Conservation (phyloP, 2,797 vertebrate species). For the Parotocinclus haroldoi region DNA sequence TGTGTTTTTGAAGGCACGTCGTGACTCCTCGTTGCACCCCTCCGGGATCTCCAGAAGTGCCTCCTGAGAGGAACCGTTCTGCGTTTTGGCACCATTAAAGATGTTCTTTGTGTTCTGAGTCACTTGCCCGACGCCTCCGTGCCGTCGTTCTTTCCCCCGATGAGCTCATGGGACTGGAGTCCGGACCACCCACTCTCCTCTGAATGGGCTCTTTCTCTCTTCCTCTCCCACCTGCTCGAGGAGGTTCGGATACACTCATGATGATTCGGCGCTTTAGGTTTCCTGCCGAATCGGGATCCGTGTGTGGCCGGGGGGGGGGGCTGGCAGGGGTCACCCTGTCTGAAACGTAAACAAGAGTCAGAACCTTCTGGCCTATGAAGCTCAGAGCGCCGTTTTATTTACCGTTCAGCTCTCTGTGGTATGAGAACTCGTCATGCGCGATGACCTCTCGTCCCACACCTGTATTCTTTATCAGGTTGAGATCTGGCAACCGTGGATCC, state of each 20-base stretch:
- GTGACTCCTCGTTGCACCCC: no score
- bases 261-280: background rate
- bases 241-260: background rate
- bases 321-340: slow-evolving; percentile 18
- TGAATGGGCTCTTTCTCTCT: slow-evolving; percentile 45
- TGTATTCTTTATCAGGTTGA: no score
- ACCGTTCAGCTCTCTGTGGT: no score
- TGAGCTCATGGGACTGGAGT: background rate
- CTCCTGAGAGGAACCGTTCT: background rate
- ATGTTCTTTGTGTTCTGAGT: slow-evolving; percentile 1
- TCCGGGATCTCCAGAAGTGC: no score
- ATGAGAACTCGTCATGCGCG: no score
- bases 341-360: background rate
- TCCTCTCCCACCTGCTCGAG: slow-evolving; percentile 27
- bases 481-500: no score
- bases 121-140: background rate
- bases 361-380: no score
- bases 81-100: slow-evolving; percentile 9
- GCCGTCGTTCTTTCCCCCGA: no score
- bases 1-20: no score
- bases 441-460: no score
- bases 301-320: slow-evolving; percentile 61
- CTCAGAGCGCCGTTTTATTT: no score
- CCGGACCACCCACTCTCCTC: slow-evolving; percentile 20
- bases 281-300: slow-evolving; percentile 6